These are phyloP conservation scores for Chelonia mydas DNA, from an alignment of 2,797 vertebrate genomes.

Conservation along the genomic window DNA sequence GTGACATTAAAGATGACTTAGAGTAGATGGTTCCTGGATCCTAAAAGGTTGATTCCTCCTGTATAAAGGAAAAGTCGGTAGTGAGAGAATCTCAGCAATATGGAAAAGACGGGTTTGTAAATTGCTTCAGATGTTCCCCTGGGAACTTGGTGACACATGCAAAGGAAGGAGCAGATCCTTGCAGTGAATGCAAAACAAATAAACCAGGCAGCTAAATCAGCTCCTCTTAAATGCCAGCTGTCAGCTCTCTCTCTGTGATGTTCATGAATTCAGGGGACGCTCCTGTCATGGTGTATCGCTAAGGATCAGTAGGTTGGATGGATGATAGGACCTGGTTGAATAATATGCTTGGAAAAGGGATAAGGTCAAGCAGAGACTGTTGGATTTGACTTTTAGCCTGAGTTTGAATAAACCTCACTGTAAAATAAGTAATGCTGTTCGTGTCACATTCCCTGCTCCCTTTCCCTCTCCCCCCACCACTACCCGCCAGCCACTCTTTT, in stretches of 20 bases:
- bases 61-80: slow-evolving; percentile 5
- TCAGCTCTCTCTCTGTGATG: slow-evolving; percentile 1
- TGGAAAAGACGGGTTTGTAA: slow-evolving; percentile 41
- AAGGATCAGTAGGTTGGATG: not conserved
- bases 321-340: not conserved
- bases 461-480: not conserved
- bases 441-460: not conserved
- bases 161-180: slow-evolving; percentile 20
- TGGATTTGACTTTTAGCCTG: not conserved
- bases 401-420: not conserved
- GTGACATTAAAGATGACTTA: slow-evolving; percentile 48
- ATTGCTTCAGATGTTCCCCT: slow-evolving; percentile 29
- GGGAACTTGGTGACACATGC: slow-evolving; percentile 11
- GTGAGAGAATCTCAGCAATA: not conserved
- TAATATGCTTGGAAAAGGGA: not conserved
- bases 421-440: not conserved
- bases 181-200: slow-evolving; percentile 62
- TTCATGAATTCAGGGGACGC: slow-evolving; percentile 33
- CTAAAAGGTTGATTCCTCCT: slow-evolving; percentile 26
- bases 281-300: not conserved
- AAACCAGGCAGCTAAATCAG: slow-evolving; percentile 60
- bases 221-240: slow-evolving; percentile 54
- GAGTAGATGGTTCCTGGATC: not conserved
- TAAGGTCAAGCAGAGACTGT: not conserved
- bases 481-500: not conserved